Evolutionary conservation across 2,888 invertebrate species (phyloP).

Genomic region (Habrosyne pyritoides): DNA sequence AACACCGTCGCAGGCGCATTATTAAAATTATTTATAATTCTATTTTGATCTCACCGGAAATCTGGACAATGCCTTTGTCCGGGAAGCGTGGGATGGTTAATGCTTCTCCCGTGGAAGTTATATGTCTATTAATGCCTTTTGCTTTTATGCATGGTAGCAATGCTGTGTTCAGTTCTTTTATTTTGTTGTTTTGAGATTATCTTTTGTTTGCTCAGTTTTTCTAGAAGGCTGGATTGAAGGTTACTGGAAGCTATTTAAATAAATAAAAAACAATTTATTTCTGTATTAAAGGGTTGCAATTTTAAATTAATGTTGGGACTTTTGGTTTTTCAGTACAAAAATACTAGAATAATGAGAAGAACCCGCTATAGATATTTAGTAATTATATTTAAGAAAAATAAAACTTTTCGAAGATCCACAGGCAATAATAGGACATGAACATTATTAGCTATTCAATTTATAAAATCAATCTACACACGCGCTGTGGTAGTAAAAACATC

Average conservation of each 20-base stretch:
- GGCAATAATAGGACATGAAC: no score
- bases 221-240: neutral
- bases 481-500: neutral
- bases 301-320: no score
- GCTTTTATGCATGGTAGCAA: slow-evolving; percentile 1
- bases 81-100: slow-evolving; percentile 38
- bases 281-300: no score
- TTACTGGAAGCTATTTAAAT: no score
- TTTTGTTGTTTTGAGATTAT: neutral
- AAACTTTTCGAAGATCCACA: no score
- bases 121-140: slow-evolving; percentile 5
- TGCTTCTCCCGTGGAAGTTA: slow-evolving; percentile 6
- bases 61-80: slow-evolving; percentile 48
- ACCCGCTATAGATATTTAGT: no score
- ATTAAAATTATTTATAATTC: slow-evolving; percentile 56
- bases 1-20: slow-evolving; percentile 30
- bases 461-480: neutral
- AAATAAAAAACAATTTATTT: no score
- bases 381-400: neutral
- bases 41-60: slow-evolving; percentile 40
- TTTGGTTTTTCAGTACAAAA: no score
- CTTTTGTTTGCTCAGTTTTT: neutral
- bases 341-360: no score
- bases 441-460: neutral
- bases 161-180: slow-evolving; percentile 1